Evolutionary conservation across 2,888 invertebrate genomes (phyloP).

Genomic region (Pristionchus exspectatus): DNA sequence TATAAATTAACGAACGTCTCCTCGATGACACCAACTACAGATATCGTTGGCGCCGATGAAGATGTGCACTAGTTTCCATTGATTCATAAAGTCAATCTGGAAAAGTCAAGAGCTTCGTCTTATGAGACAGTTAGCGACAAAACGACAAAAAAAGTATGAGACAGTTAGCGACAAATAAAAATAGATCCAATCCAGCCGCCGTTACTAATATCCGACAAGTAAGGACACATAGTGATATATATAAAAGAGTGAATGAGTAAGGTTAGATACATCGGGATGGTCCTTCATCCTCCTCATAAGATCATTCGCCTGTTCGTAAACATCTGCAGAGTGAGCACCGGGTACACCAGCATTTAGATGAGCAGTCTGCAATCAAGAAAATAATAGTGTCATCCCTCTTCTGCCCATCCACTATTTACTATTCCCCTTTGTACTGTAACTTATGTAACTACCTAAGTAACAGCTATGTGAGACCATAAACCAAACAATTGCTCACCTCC

Average conservation of each 20-base stretch:
- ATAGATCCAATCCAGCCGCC: not conserved
- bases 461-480: not conserved
- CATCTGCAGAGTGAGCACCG: constrained; percentile 69
- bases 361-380: constrained; percentile 50
- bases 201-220: no score
- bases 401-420: no score
- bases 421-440: no score
- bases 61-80: constrained; percentile 74
- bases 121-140: not conserved
- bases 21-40: constrained; percentile 67
- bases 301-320: constrained; percentile 66
- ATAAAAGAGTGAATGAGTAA: no score
- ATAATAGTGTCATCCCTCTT: no score
- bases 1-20: constrained; percentile 50
- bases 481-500: constrained; percentile 29
- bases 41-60: constrained; percentile 75
- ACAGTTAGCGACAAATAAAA: not conserved
- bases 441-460: no score
- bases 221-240: no score
- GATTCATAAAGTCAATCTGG: constrained; percentile 66
- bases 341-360: constrained; percentile 71
- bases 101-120: not conserved
- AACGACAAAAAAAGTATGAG: not conserved
- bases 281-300: constrained; percentile 67
- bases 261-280: constrained; percentile 61